Evolutionary conservation across 2,797 vertebrate genomes (phyloP).

Genomic region (Onychomys arenicola): DNA sequence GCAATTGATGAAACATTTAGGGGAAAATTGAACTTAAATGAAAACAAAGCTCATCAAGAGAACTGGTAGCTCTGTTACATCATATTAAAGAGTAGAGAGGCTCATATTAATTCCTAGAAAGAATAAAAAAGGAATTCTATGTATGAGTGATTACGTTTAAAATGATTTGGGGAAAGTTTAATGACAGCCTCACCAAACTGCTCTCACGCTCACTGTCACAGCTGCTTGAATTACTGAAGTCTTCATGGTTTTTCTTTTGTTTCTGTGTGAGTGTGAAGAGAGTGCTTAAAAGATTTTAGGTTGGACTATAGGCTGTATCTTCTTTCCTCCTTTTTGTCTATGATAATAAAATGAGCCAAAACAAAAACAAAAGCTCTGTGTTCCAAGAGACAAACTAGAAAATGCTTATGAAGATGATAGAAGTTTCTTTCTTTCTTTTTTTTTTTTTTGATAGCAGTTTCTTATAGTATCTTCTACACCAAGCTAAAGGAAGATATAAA

Average conservation of each 20-base stretch:
- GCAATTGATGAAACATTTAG: neutral
- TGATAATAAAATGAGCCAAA: constrained; percentile 7
- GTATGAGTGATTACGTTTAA: neutral
- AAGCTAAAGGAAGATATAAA: neutral
- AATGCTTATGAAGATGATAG: neutral
- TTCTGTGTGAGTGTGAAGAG: neutral
- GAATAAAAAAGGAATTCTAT: neutral
- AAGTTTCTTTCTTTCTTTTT: too few species aligned
- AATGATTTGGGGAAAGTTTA: neutral
- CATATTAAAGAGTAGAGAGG: neutral
- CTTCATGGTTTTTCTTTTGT: neutral
- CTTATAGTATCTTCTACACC: neutral
- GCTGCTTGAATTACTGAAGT: neutral
- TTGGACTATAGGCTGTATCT: neutral
- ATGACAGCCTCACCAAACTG: neutral
- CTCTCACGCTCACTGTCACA: neutral
- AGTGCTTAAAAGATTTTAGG: neutral
- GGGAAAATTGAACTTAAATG: neutral
- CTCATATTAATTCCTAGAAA: neutral
- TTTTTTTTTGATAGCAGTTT: too few species aligned
- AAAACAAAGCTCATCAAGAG: neutral
- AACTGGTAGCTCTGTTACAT: neutral
- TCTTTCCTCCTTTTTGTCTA: neutral
- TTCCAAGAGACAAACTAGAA: neutral
- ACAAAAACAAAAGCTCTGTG: neutral